These are phyloP conservation scores for Caranx melampygus DNA, from an alignment of 2,113 vertebrate species.

Conservation along the genomic window DNA sequence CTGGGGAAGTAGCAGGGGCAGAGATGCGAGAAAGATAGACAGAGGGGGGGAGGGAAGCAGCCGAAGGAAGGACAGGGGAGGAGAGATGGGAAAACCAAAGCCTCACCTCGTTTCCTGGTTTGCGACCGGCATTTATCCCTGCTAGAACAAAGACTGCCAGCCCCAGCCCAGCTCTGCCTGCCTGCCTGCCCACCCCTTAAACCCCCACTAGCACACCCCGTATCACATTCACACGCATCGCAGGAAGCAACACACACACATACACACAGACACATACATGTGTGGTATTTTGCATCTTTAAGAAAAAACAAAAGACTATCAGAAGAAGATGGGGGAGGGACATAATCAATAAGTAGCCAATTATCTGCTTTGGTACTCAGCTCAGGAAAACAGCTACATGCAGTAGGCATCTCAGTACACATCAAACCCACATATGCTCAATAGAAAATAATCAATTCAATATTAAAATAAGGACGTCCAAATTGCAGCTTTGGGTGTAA, in stretches of 20 bases:
- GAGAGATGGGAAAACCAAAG: constrained; percentile 41
- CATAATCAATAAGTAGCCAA: constrained; percentile 67
- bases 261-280: constrained; percentile 48
- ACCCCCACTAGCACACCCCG: constrained; percentile 50
- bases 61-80: constrained; percentile 48
- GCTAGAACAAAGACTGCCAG: constrained; percentile 75
- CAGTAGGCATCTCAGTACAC: constrained; percentile 16
- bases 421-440: constrained; percentile 7
- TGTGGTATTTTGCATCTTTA: constrained; percentile 27
- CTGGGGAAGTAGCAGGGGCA: constrained; percentile 41
- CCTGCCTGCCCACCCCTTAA: constrained; percentile 49
- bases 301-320: constrained; percentile 29
- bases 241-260: constrained; percentile 29
- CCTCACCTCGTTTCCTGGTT: constrained; percentile 77
- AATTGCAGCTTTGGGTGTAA: not conserved
- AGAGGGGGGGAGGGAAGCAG: constrained; percentile 32
- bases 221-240: constrained; percentile 42
- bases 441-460: not conserved
- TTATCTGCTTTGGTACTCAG: constrained; percentile 48
- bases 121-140: constrained; percentile 58
- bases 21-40: constrained; percentile 41
- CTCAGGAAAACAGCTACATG: constrained; percentile 24
- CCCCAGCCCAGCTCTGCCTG: constrained; percentile 58
- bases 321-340: constrained; percentile 53
- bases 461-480: not conserved